phyloP scores from a whole-genome alignment of 2,113 vertebrate species.

The Corydoras maculifer region DNA sequence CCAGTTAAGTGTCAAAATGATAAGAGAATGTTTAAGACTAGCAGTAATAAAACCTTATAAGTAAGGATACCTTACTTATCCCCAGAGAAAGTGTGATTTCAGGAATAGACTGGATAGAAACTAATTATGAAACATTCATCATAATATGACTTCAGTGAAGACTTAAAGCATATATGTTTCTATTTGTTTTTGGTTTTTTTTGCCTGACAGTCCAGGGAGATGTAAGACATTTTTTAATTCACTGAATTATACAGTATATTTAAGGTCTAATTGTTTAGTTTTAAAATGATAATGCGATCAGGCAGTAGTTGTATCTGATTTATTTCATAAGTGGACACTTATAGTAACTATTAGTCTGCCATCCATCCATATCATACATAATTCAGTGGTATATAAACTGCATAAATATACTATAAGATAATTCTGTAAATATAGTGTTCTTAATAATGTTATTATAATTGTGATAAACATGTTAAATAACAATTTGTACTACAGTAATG shows the following conservation, averaged over 20 bases:
- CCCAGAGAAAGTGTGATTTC: neutral
- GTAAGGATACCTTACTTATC: neutral
- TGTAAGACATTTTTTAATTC: slow-evolving; percentile 31
- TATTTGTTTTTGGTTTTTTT: slow-evolving; percentile 19
- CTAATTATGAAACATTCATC: slow-evolving; percentile 17
- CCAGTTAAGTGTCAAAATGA: neutral
- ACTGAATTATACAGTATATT: slow-evolving; percentile 27
- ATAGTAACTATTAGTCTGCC: too few species aligned
- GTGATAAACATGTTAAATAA: too few species aligned
- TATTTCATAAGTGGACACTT: too few species aligned
- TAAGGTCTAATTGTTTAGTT: too few species aligned
- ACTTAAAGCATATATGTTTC: slow-evolving; percentile 38
- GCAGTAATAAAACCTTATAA: slow-evolving; percentile 1
- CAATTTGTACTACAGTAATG: too few species aligned
- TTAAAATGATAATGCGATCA: too few species aligned
- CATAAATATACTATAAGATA: too few species aligned
- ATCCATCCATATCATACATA: too few species aligned
- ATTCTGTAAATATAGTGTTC: too few species aligned
- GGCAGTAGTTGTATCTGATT: too few species aligned
- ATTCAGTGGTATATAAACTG: too few species aligned
- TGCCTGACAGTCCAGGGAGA: slow-evolving; percentile 29
- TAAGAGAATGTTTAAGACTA: slow-evolving; percentile 8
- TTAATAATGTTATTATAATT: too few species aligned
- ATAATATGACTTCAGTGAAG: slow-evolving; percentile 46
- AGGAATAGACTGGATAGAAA: slow-evolving; percentile 6